Evolutionary conservation across 1,140 invertebrate species (phyloP).

Genomic region (Ylistrum balloti): DNA sequence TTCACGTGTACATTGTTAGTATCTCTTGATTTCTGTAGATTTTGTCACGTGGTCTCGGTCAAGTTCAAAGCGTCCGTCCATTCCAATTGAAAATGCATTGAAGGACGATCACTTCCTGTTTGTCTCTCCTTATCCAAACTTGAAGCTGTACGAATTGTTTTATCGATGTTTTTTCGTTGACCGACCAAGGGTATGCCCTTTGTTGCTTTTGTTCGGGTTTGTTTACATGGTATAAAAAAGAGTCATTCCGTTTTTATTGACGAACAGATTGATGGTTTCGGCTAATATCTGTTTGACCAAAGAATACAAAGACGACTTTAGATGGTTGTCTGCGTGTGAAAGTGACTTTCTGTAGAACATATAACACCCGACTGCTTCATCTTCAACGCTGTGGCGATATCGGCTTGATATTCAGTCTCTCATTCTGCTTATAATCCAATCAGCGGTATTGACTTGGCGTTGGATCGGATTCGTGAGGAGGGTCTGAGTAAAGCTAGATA

Average conservation of each 20-base stretch:
- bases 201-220: neutral
- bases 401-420: neutral
- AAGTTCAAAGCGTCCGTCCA: neutral
- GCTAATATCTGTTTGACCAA: neutral
- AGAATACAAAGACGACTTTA: neutral
- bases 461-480: neutral
- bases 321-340: neutral
- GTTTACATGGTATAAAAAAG: neutral
- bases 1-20: neutral
- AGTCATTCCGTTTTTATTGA: neutral
- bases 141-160: neutral
- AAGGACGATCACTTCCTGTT: neutral
- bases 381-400: neutral
- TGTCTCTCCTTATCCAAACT: neutral
- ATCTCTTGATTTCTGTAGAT: too few species aligned
- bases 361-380: neutral
- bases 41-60: neutral
- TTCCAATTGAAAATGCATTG: neutral
- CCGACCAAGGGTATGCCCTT: neutral
- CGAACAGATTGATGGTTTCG: neutral
- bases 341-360: neutral
- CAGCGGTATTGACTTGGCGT: neutral
- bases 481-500: neutral
- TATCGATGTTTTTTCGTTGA: neutral
- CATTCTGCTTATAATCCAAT: conserved; percentile 23